Percentiles rank a stretch among this genome's conserved stretches.
phyloP scores from a whole-genome alignment of 2,113 vertebrate genomes.

The Arenaria interpres region DNA sequence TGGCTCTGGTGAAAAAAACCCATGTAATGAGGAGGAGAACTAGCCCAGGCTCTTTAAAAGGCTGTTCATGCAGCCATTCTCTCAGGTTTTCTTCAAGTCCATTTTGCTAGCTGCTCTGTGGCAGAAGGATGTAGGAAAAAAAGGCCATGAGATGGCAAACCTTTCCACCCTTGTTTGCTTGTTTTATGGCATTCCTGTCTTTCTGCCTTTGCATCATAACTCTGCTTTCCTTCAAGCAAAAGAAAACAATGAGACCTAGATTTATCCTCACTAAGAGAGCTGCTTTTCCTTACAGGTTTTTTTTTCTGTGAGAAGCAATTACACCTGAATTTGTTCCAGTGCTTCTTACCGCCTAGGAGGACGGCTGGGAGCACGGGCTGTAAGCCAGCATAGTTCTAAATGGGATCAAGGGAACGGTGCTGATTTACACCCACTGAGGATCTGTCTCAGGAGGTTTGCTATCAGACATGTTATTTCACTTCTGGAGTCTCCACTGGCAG shows the following conservation, averaged over 20 bases:
- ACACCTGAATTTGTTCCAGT: constrained; percentile 19
- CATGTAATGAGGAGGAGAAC: neutral
- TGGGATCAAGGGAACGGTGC: neutral
- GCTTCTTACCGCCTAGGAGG: neutral
- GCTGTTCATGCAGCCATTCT: neutral
- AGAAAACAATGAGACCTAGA: neutral
- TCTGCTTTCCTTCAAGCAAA: constrained; percentile 29
- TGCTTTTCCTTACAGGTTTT: neutral
- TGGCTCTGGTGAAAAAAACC: neutral
- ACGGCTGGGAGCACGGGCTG: neutral
- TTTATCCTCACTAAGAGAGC: neutral
- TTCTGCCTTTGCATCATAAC: neutral
- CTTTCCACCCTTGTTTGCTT: neutral
- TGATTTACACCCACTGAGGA: neutral
- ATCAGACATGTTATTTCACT: neutral
- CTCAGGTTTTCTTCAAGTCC: neutral
- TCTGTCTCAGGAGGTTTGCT: neutral
- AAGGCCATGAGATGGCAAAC: neutral
- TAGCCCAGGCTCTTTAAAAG: neutral
- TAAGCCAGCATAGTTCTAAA: neutral
- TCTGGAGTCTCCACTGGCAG: neutral
- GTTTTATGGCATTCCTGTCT: neutral
- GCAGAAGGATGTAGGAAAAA: neutral
- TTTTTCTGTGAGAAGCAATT: neutral
- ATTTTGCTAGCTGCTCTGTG: neutral